A percentile compares a stretch with the other conserved stretches of the same genome.
phyloP scores from a whole-genome alignment of 2,113 vertebrate genomes.

The Tragelaphus imberbis region DNA sequence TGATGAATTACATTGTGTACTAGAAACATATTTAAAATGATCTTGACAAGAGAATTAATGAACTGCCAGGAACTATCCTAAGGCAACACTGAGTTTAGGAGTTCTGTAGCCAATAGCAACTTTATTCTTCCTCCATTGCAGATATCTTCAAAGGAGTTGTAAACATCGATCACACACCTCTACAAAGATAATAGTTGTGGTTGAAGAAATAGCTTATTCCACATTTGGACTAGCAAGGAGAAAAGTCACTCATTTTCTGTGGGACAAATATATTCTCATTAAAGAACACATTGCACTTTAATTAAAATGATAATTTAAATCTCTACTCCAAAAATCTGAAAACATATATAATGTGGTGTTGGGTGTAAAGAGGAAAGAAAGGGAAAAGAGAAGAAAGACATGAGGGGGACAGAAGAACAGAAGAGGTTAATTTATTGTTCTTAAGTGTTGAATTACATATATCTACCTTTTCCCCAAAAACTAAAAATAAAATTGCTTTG shows the following conservation, averaged over 20 bases:
- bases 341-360: background rate
- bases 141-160: background rate
- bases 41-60: slow-evolving; percentile 5
- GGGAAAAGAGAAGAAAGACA: background rate
- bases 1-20: background rate
- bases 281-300: background rate
- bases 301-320: background rate
- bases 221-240: background rate
- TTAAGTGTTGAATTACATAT: background rate
- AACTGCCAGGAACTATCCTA: background rate
- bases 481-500: background rate
- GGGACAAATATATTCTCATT: background rate
- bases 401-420: background rate
- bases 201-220: background rate
- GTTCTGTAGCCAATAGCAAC: background rate
- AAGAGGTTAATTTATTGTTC: background rate
- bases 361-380: background rate
- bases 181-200: background rate
- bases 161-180: background rate
- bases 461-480: background rate
- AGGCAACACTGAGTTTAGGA: background rate
- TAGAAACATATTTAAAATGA: background rate
- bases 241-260: background rate
- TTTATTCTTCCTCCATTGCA: background rate
- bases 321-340: background rate